phyloP scores from a whole-genome alignment of 1,140 invertebrate species.

The Achatina immaculata region DNA sequence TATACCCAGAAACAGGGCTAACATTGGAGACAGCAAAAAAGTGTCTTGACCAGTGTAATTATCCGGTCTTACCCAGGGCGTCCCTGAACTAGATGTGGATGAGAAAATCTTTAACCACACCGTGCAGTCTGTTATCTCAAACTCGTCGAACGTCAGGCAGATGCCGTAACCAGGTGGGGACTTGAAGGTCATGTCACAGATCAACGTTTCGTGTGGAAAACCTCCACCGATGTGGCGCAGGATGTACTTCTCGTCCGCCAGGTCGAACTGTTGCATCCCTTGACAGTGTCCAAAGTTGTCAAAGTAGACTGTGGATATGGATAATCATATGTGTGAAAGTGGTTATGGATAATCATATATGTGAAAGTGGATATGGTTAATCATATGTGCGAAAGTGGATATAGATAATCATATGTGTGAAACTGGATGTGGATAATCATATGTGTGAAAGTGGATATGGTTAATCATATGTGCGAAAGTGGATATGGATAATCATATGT shows the following conservation, averaged over 20 bases:
- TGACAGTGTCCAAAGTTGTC: constrained; percentile 12
- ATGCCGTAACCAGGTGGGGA: background rate
- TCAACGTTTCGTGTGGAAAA: background rate
- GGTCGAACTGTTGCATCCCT: background rate
- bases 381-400: too few relatives aligned
- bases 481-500: too few relatives aligned
- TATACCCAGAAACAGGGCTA: too few relatives aligned
- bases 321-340: too few relatives aligned
- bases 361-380: too few relatives aligned
- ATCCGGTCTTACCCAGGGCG: background rate
- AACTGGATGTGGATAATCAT: too few relatives aligned
- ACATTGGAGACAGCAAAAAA: too few relatives aligned
- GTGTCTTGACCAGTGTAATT: too few relatives aligned
- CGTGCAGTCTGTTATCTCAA: background rate
- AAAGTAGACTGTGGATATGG: background rate
- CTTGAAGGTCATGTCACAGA: background rate
- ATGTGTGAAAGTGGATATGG: too few relatives aligned
- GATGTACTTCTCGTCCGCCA: background rate
- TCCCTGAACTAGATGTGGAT: background rate
- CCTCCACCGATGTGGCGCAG: background rate
- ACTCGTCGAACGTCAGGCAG: background rate
- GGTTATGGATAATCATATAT: too few relatives aligned
- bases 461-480: too few relatives aligned
- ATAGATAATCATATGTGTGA: too few relatives aligned
- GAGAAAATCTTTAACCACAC: background rate